A percentile compares a stretch with the other conserved stretches of the same genome.
Conservation (phyloP, 1,140 invertebrate genomes). For the Drosophila mayri region DNA sequence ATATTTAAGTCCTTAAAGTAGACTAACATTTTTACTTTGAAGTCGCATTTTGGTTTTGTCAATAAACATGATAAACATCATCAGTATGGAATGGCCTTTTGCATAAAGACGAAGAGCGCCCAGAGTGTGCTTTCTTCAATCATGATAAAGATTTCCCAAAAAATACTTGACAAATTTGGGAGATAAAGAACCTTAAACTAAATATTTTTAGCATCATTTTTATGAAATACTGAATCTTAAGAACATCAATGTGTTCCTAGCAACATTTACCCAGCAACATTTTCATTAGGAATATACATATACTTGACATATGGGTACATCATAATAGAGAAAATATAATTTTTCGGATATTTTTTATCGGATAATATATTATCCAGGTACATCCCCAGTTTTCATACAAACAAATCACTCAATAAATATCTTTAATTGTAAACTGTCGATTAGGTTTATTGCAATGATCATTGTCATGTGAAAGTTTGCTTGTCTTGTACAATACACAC, state of each 20-base stretch:
- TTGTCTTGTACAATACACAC: conserved; percentile 6
- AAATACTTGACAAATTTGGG: not conserved
- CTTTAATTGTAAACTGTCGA: conserved; percentile 16
- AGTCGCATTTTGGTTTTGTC: no score
- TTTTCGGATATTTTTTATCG: no score
- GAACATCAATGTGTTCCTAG: no score
- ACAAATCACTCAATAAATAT: not conserved
- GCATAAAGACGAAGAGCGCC: not conserved
- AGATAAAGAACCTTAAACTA: no score
- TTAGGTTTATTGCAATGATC: conserved; percentile 41
- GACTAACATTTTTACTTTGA: not conserved
- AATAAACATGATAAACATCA: no score
- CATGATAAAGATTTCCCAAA: not conserved
- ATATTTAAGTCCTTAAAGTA: not conserved
- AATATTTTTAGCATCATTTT: no score
- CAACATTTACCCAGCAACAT: not conserved
- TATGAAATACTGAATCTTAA: no score
- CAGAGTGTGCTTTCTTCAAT: not conserved
- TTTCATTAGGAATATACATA: no score
- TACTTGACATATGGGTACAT: no score
- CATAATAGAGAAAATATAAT: no score
- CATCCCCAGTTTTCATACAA: no score
- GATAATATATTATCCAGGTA: no score
- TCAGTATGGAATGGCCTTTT: not conserved
- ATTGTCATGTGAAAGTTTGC: conserved; percentile 30